Base-by-base conservation (phyloP, 53 echinoderm and acorn worm species). In the Stichopus horrens region DNA sequence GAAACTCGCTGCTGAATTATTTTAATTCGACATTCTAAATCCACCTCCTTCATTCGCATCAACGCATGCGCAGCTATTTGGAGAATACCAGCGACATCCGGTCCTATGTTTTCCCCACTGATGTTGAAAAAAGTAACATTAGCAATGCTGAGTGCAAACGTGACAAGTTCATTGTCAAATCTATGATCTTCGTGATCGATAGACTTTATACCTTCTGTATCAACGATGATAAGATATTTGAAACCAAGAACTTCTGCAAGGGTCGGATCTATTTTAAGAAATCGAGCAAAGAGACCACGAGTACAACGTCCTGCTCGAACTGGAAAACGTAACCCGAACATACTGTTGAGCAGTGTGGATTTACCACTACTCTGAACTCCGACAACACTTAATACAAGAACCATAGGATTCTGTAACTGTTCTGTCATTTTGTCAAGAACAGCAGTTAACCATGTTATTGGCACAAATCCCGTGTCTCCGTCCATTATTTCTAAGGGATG, bases 31-130 rank as follows among this genome's bases (percentile, higher is more conserved):
- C 83, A 59, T 13, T 57, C 13, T 22, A 83, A 83, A 83, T 83
- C 83, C 7, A 83, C 83, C 55, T 83, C 83, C 60, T 83, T 83
- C 83, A 83, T 83, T 8, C 83, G 63, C 83, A 83, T 83, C 7
- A 83, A 22, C 5, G 83, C 83, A 59, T 83, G 83, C 22, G 83
- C 83, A 8, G 60, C 83, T 59, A 83, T 83, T 63, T 83, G 83
- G 10, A 83, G 60, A 21, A 83, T 59, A 59, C 83, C 83, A 8
- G 63, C 57, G 2, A 59, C 22, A 63, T 83, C 83, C 7, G 20
- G 63, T 37, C 83, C 51, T 11, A 83, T 83, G 22, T 83, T 83
- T 54, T 83, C 83, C 8, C 83, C 60, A 7, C 57, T 23, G 4
- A 83, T 83, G 22, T 83, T 83, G 23, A 83, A 83, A 18, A 85